Base-by-base conservation (phyloP, 2,113 vertebrate genomes). In the Kryptolebias marmoratus region DNA sequence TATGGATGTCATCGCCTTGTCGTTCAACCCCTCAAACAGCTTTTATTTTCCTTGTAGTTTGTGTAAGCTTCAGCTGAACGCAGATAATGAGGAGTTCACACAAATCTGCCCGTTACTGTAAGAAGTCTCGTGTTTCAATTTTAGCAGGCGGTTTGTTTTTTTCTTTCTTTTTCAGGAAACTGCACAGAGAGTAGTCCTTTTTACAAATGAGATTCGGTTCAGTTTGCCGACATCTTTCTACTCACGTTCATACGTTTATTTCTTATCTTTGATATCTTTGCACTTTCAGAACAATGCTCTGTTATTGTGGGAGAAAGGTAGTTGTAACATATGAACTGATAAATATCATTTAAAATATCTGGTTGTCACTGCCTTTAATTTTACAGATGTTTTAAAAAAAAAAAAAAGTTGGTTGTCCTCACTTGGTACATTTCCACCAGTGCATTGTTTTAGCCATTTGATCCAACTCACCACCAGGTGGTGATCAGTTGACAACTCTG, bases 1-100 rank as follows among this genome's bases (percentile, higher is more conserved):
- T 73, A 63, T 64, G 28, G 36, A 55, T 30, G 64, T 31, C 18
- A n/a, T 67, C 64, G 66, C 82, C 79, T 84, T 72, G 48, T 83
- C 67, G 47, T 58, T 82, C 76, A 76, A 54, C 66, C 60, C 77
- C 80, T 82, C 64, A 67, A 44, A 59, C 64, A 57, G 0, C 16
- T 42, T 64, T 71, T 44, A 15, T 44, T 49, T 68, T 64, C 74
- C 15, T 45, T 60, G 31, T 75, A 73, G 61, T 42, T 13, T 8
- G 52, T 0, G 1, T 49, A 68, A 16, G 22, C 61, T 68, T 71
- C 61, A 36, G 50, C 28, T 58, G 30, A 71, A 50, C 2, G 32
- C 45, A 55, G 30, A 36, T 44, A 13, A 2, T 16, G 31, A 52
- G 4, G 50, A 61, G 22, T 28, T 44, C 5, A 42, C 58, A 49